These are phyloP conservation scores for Drosophila oshimai DNA, from an alignment of 1,140 invertebrate species.

Conservation along the genomic window DNA sequence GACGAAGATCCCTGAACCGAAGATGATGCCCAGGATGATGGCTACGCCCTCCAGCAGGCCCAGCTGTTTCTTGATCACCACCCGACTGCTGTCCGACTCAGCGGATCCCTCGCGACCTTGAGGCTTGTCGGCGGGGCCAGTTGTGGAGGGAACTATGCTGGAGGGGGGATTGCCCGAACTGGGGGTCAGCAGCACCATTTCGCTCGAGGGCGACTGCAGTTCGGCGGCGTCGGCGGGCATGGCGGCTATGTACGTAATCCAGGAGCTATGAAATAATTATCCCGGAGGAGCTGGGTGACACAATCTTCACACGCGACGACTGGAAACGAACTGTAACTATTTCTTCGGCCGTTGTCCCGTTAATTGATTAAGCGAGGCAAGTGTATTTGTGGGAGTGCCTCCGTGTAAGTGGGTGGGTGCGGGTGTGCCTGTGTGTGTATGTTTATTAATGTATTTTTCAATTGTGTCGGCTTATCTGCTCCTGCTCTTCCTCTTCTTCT, in stretches of 20 bases:
- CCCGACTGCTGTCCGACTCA: constrained; percentile 77
- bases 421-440: constrained; percentile 2
- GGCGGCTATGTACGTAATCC: neutral
- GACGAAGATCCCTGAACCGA: constrained; percentile 97
- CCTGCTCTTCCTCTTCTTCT: constrained; percentile 25
- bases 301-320: constrained; percentile 58
- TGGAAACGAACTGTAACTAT: constrained; percentile 16
- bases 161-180: constrained; percentile 51
- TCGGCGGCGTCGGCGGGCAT: constrained; percentile 58
- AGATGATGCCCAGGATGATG: constrained; percentile 94
- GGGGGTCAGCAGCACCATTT: constrained; percentile 78
- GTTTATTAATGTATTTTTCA: constrained; percentile 27
- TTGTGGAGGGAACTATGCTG: neutral
- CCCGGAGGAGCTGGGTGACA: constrained; percentile 10
- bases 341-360: constrained; percentile 45
- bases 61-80: constrained; percentile 90
- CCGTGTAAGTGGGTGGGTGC: neutral
- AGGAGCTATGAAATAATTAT: neutral
- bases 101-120: constrained; percentile 60
- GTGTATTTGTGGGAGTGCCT: constrained; percentile 22
- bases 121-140: neutral
- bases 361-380: constrained; percentile 63
- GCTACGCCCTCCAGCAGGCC: constrained; percentile 93
- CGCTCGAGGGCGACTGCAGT: constrained; percentile 77
- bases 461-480: constrained; percentile 52